Evolutionary conservation across 2,113 vertebrate genomes (phyloP).

Genomic region (Apaloderma vittatum): DNA sequence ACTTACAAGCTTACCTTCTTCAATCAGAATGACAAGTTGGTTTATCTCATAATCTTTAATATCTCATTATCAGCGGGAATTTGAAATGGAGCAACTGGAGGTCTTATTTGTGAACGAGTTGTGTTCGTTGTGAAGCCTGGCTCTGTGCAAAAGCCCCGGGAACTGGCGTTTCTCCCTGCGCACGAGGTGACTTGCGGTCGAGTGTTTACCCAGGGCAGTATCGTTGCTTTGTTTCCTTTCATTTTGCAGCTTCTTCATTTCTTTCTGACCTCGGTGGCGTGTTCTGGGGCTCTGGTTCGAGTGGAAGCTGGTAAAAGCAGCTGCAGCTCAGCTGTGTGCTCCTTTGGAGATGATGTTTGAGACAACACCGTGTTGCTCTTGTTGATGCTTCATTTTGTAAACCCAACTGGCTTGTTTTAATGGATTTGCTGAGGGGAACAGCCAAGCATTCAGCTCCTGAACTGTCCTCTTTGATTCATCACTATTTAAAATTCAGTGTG

Average conservation of each 20-base stretch:
- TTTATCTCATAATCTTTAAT: constrained; percentile 62
- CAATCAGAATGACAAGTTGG: background rate
- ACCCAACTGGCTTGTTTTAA: background rate
- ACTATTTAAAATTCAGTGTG: background rate
- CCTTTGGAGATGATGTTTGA: background rate
- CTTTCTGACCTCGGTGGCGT: background rate
- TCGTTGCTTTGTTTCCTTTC: background rate
- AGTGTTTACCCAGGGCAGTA: background rate
- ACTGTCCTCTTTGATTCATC: constrained; percentile 1
- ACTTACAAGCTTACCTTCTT: constrained; percentile 14
- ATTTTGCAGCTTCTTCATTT: background rate
- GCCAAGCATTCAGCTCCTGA: constrained; percentile 17
- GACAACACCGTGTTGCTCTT: background rate
- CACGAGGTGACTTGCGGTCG: background rate
- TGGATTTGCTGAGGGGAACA: constrained; percentile 2
- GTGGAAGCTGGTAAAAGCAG: background rate
- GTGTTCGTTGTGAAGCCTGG: constrained; percentile 22
- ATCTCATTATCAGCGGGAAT: constrained; percentile 47
- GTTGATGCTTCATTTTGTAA: constrained; percentile 11
- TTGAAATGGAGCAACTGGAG: constrained; percentile 10
- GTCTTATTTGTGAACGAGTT: constrained; percentile 8
- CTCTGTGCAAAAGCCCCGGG: background rate
- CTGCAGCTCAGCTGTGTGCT: constrained; percentile 1
- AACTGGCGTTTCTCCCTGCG: background rate
- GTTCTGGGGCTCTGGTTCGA: background rate